Base-by-base conservation (phyloP, 2,797 vertebrate genomes). In the Eidolon dupreanum region DNA sequence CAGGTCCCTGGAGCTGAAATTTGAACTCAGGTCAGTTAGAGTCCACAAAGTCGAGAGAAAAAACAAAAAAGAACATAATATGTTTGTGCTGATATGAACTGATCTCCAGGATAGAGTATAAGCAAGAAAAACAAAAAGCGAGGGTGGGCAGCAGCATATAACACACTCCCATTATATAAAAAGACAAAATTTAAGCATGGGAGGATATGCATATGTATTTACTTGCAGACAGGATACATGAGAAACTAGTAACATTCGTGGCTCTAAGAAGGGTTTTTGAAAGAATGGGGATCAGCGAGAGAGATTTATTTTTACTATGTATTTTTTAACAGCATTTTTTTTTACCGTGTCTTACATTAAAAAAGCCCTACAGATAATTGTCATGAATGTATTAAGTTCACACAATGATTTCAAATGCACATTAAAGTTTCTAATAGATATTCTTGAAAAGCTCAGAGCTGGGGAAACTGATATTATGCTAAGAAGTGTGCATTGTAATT, bases 331-430 rank as follows among this genome's bases (percentile, higher is more conserved):
- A 65, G 36, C 36, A 16, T 90, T 91, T 38, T 36, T 77, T 93
- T 93, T 86, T 68, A 61, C 38, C 33, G 31, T 82, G 11, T 61
- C 65, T 20, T 88, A 46, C 61, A 73, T 96, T 53, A n/a, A 1
- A 66, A 92, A 85, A 95, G 16, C 7, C 71, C 49, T 81, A 16
- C 24, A 71, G 41, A n/a, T 94, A 92, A 96, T 82, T 93, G 26
- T 90, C n/a, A 73, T 17, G 53, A 55, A 55, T 68, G 38, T 20
- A 33, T 82, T 95, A 90, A 65, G 22, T 92, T 90, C 53, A 57
- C 59, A 94, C 26, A 53, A 46, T 59, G 1, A 26, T 84, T 95
- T 86, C 86, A 93, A 28, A 74, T 43, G 81, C 17, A 31, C 24
- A n/a, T 63, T 65, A 22, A 68, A 4, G 1, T 83, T 87, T 93